Conservation (phyloP, 2,888 invertebrate species). For the Pammene fasciana region DNA sequence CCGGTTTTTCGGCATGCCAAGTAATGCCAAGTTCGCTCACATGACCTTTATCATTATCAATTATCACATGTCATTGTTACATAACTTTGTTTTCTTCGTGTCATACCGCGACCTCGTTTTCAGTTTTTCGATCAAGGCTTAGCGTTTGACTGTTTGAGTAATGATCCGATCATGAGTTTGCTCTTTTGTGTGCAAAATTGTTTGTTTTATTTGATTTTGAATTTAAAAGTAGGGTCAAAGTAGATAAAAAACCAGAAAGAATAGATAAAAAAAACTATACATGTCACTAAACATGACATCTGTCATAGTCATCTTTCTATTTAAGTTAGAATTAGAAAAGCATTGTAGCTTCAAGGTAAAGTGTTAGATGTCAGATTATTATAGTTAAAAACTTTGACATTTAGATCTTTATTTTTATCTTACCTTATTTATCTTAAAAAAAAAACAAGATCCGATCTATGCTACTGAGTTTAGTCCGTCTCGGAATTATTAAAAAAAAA, state of each 20-base stretch:
- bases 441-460: background rate
- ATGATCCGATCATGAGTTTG: slow-evolving; percentile 33
- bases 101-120: slow-evolving; percentile 35
- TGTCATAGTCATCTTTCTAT: background rate
- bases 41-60: slow-evolving; percentile 35
- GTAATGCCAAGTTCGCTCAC: slow-evolving; percentile 34
- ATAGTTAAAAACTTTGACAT: background rate
- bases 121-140: slow-evolving; percentile 39
- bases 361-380: background rate
- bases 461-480: background rate
- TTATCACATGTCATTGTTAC: slow-evolving; percentile 25
- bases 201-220: slow-evolving; percentile 11
- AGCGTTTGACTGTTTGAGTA: slow-evolving; percentile 24
- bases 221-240: background rate
- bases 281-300: slow-evolving; percentile 9
- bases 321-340: background rate
- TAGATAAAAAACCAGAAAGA: too few relatives aligned
- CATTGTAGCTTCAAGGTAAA: slow-evolving; percentile 5
- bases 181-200: slow-evolving; percentile 28
- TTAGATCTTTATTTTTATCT: too few relatives aligned
- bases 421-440: too few relatives aligned
- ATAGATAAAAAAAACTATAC: background rate
- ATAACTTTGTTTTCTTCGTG: slow-evolving; percentile 26
- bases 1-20: slow-evolving; percentile 15
- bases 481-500: slow-evolving; percentile 8